Evolutionary conservation across 1,140 invertebrate species (phyloP), one percentile per base, ranked within the genome.

Genomic region (Hycleus cichorii): DNA sequence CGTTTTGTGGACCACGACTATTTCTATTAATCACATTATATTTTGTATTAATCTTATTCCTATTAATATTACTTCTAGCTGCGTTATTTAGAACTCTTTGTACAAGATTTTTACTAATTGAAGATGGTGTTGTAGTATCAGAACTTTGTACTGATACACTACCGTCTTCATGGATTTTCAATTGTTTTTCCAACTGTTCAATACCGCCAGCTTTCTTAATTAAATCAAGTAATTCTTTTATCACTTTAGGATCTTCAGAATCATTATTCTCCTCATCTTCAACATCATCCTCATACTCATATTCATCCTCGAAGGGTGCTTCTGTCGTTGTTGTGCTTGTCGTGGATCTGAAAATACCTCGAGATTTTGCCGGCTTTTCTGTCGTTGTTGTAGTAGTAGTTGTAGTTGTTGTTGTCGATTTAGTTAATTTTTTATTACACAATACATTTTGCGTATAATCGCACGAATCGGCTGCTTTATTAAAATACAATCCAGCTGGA

Each of bases 401-500:
- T 4, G 75, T 68, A 49, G 74, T 75, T 0, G 79, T 77, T 48
- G 76, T 73, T 25, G 80, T 79, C 3, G 76, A 69, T 9, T 76
- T 69, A 4, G 75, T 67, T 39, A 73, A 70, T 65, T 81, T 83
- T 66, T 78, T 76, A 65, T 78, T 82, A 71, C 93, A 95, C 11
- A 87, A 77, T 0, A 95, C 92, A 70, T 95, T 94, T 49, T 90
- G 80, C 0, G 89, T 83, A 70, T 94, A 95, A 70, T 96, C 92
- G 69, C 93, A 96, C 3, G 91, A 93, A 70, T 95, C 91, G 0
- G 91, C 90, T 4, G 83, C 83, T 64, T 93, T 93, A 74, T 94
- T 95, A 75, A 95, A 96, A 69, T 86, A 91, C 11, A 96, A 75
- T 42, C 90, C 90, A 53, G 91, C 91, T 0, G 93, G 92, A 71